phyloP scores from a whole-genome alignment of 2,113 vertebrate genomes.

The Conger conger region DNA sequence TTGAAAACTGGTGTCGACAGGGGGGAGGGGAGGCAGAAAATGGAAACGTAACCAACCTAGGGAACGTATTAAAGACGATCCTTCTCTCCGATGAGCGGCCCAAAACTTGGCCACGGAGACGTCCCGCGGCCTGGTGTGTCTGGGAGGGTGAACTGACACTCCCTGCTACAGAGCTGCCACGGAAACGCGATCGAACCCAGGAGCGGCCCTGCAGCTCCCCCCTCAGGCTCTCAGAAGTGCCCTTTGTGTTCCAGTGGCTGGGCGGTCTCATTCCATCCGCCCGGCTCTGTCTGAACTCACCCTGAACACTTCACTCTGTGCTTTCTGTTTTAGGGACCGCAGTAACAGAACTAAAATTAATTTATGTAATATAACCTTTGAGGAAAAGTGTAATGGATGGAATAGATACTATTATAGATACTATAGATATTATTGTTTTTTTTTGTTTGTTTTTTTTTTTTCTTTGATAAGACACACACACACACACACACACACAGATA shows the following conservation, averaged over 20 bases:
- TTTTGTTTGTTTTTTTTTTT: too few relatives aligned
- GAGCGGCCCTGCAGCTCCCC: conserved; percentile 9
- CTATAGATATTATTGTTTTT: too few relatives aligned
- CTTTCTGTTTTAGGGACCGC: conserved; percentile 58
- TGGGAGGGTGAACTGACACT: conserved; percentile 42
- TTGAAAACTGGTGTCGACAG: not conserved
- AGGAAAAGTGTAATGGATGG: conserved; percentile 34
- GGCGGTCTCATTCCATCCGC: conserved; percentile 41
- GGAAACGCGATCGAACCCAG: conserved; percentile 55
- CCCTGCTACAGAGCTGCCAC: conserved; percentile 57
- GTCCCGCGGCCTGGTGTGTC: conserved; percentile 26
- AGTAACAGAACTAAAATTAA: conserved; percentile 51
- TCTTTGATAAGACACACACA: conserved; percentile 34
- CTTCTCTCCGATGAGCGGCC: not conserved
- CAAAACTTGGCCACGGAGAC: conserved; percentile 27
- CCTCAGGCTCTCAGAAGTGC: conserved; percentile 53
- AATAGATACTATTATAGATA: too few relatives aligned
- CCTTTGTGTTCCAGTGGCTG: conserved; percentile 61
- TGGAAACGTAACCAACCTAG: not conserved
- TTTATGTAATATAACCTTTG: conserved; percentile 23
- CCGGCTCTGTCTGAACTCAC: conserved; percentile 44
- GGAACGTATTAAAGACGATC: conserved; percentile 9
- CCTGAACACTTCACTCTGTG: too few relatives aligned
- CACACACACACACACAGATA: not conserved
- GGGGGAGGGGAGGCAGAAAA: not conserved